phyloP scores from a whole-genome alignment of 2,113 vertebrate species.

The Micronycteris hirsuta region DNA sequence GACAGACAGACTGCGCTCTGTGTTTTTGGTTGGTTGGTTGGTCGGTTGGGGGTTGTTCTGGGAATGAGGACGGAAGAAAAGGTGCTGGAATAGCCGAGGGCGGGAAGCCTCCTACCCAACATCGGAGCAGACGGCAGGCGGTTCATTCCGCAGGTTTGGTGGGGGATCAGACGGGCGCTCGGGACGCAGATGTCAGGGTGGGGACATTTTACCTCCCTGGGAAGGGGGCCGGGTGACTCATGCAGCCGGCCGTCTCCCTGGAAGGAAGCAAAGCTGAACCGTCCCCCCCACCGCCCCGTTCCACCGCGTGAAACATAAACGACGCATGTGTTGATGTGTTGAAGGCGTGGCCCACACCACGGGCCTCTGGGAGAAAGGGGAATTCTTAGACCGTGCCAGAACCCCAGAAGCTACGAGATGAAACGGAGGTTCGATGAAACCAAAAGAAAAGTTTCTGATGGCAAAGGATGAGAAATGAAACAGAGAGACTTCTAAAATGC shows the following conservation, averaged over 20 bases:
- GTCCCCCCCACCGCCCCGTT: too few species aligned
- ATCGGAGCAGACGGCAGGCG: background rate
- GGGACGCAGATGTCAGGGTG: background rate
- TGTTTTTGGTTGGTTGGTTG: too few species aligned
- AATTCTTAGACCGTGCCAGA: background rate
- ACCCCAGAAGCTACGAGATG: background rate
- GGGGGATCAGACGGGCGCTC: accelerated
- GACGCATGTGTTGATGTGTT: accelerated
- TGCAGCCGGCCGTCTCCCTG: background rate
- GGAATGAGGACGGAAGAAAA: background rate
- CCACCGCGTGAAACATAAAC: background rate
- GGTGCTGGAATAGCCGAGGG: background rate
- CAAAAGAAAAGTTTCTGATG: background rate
- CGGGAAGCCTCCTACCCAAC: background rate
- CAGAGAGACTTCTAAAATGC: background rate
- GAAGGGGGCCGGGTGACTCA: background rate
- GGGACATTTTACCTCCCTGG: background rate
- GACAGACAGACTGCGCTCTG: background rate
- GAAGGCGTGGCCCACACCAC: background rate
- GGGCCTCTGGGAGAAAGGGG: background rate
- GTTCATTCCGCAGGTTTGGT: accelerated
- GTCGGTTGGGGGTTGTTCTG: background rate
- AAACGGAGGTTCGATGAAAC: background rate
- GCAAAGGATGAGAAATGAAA: background rate
- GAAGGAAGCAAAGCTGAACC: background rate